These are phyloP conservation scores for Pelvicachromis taeniatus DNA, from an alignment of 2,113 vertebrate species.

Conservation along the genomic window DNA sequence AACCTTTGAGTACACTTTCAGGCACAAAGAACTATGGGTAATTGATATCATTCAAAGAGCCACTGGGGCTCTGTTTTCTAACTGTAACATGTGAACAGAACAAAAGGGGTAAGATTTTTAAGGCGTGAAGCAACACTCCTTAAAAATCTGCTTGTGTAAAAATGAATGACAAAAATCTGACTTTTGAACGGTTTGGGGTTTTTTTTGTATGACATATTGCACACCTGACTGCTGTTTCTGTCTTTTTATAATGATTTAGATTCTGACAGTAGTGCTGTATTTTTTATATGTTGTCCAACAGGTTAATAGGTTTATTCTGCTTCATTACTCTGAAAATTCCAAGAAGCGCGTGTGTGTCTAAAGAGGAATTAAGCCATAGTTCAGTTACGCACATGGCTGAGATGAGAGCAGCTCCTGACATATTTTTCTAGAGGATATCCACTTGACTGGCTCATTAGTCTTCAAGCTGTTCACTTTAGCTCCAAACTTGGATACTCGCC, in stretches of 20 bases:
- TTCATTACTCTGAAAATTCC: constrained; percentile 2
- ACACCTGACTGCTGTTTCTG: not conserved
- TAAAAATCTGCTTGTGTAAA: not conserved
- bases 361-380: constrained; percentile 41
- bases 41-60: not conserved
- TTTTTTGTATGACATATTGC: not conserved
- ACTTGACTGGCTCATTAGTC: constrained; percentile 64
- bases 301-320: constrained; percentile 38
- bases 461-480: constrained; percentile 54
- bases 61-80: not conserved
- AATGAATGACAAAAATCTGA: too few relatives aligned
- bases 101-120: not conserved
- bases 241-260: not conserved
- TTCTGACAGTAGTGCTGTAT: not conserved
- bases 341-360: not conserved
- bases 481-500: constrained; percentile 33
- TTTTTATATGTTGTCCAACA: constrained; percentile 32
- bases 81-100: not conserved
- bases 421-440: constrained; percentile 56
- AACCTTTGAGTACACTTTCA: constrained; percentile 25
- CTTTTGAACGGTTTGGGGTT: not conserved
- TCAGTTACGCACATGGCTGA: constrained; percentile 18
- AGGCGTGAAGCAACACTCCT: not conserved
- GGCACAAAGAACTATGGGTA: constrained; percentile 28
- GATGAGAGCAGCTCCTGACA: constrained; percentile 38